Evolutionary conservation across 2,797 vertebrate species (phyloP).

Genomic region (Malacoraja senta): DNA sequence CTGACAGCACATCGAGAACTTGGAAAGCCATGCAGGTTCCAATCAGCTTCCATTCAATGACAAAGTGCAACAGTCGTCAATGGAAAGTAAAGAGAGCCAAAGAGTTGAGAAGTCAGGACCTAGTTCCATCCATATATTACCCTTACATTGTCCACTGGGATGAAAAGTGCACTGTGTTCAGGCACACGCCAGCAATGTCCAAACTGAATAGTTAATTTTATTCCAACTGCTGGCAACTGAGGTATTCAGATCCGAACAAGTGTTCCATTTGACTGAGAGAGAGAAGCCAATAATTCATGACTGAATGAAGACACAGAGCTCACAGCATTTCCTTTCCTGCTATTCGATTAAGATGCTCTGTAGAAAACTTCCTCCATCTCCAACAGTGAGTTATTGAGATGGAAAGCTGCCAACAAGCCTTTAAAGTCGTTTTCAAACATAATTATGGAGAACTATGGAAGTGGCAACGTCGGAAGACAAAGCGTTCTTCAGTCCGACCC

Average conservation of each 20-base stretch:
- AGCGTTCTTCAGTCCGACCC: neutral
- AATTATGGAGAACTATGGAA: slow-evolving; percentile 4
- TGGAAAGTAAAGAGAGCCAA: neutral
- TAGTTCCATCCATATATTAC: no score
- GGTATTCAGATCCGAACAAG: neutral
- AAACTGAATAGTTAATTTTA: neutral
- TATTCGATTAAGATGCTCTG: neutral
- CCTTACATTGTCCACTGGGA: neutral
- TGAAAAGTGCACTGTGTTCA: neutral
- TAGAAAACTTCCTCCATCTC: neutral
- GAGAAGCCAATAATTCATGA: neutral
- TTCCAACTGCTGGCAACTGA: neutral
- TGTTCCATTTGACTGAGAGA: neutral
- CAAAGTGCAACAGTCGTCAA: neutral
- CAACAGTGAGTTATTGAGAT: neutral
- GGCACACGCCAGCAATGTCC: neutral
- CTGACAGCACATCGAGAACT: neutral
- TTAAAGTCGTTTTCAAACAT: neutral
- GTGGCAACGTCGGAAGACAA: neutral
- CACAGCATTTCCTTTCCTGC: neutral
- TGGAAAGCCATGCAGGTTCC: neutral
- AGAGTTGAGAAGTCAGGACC: neutral
- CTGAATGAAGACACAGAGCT: neutral
- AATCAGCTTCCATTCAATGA: neutral
- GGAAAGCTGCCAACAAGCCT: neutral